Conservation (phyloP, 2,888 invertebrate species). For the Zeuzera pyrina region DNA sequence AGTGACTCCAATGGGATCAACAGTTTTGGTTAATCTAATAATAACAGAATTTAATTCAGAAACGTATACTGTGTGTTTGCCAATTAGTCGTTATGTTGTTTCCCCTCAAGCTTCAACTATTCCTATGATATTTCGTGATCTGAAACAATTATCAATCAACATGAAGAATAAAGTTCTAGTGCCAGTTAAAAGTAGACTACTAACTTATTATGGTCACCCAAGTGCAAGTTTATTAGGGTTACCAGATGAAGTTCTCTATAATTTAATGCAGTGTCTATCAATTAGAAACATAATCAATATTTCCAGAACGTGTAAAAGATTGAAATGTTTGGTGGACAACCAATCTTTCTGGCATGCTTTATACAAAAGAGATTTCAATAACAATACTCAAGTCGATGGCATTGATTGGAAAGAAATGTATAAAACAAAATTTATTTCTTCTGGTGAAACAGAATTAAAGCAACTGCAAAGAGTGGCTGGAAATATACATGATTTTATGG, state of each 20-base stretch:
- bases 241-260: constrained; percentile 51
- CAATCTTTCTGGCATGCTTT: constrained; percentile 49
- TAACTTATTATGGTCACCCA: constrained; percentile 55
- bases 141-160: constrained; percentile 57
- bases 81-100: constrained; percentile 49
- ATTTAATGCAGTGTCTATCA: constrained; percentile 37
- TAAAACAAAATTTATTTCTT: constrained; percentile 26
- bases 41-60: constrained; percentile 40
- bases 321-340: constrained; percentile 34
- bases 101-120: constrained; percentile 42
- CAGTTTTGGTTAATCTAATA: constrained; percentile 44
- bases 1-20: constrained; percentile 44
- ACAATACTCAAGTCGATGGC: constrained; percentile 16
- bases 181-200: constrained; percentile 69
- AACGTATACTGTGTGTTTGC: constrained; percentile 53
- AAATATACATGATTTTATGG: constrained; percentile 45
- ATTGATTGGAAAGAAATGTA: constrained; percentile 42
- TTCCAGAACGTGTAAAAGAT: constrained; percentile 38
- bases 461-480: constrained; percentile 21
- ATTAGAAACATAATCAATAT: constrained; percentile 37
- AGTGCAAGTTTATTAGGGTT: constrained; percentile 59
- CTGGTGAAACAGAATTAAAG: constrained; percentile 21
- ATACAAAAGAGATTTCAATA: constrained; percentile 41
- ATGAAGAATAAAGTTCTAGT: constrained; percentile 70
- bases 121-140: constrained; percentile 47